Conservation (phyloP, 2,797 vertebrate species). For the Cirrhinus mrigala region DNA sequence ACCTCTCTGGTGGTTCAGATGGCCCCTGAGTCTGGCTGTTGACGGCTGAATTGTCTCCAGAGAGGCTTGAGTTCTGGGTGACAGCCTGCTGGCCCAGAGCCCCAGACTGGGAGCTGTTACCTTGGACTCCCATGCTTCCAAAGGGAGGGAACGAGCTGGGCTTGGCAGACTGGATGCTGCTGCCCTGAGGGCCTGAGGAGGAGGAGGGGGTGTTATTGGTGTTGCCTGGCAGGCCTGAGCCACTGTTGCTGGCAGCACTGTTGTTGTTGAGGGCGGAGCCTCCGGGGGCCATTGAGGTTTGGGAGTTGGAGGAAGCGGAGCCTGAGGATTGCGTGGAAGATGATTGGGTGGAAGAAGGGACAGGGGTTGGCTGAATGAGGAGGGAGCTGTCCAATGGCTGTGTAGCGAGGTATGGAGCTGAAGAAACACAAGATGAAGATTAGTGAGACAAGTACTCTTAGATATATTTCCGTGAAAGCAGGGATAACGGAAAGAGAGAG, state of each 20-base stretch:
- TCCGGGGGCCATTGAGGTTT: constrained; percentile 77
- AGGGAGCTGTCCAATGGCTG: constrained; percentile 93
- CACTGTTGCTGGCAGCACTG: constrained; percentile 74
- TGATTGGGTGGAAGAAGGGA: constrained; percentile 80
- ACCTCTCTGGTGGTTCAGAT: constrained; percentile 94
- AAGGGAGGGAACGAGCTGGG: constrained; percentile 90
- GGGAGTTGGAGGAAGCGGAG: constrained; percentile 75
- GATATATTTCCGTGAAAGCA: not conserved
- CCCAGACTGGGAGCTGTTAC: constrained; percentile 81
- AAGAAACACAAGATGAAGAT: constrained; percentile 49
- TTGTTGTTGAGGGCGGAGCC: constrained; percentile 78
- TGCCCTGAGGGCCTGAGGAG: constrained; percentile 77
- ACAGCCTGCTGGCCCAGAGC: constrained; percentile 87
- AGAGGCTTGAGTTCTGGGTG: constrained; percentile 79
- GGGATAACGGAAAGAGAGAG: not conserved
- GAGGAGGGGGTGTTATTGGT: constrained; percentile 82
- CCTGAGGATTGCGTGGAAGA: constrained; percentile 79
- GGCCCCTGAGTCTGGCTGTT: constrained; percentile 81
- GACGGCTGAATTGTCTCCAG: constrained; percentile 81
- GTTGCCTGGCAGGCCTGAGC: constrained; percentile 81
- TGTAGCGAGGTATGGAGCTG: constrained; percentile 96
- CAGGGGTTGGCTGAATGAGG: constrained; percentile 88
- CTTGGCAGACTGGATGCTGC: constrained; percentile 83
- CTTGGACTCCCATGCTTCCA: constrained; percentile 82
- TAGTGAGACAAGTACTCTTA: not conserved